Evolutionary conservation across 2,888 invertebrate genomes (phyloP).

Genomic region (Xylota segnis): DNA sequence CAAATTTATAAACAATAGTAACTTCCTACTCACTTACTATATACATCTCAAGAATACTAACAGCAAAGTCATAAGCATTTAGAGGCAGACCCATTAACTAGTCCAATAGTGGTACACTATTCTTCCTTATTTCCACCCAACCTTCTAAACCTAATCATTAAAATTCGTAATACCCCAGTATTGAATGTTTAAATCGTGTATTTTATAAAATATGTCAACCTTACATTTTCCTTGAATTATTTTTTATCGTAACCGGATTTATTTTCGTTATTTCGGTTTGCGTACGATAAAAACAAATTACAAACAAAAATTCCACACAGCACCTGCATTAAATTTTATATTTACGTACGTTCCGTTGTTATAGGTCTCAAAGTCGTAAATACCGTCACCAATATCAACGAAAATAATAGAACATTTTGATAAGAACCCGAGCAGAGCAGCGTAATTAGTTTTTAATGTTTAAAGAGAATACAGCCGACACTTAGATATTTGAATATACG

Average conservation of each 20-base stretch:
- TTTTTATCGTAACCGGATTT: neutral
- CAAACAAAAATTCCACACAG: slow-evolving; percentile 6
- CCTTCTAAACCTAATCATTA: too few species aligned
- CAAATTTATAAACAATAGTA: too few species aligned
- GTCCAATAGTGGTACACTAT: too few species aligned
- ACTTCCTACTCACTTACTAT: too few species aligned
- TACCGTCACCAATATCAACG: slow-evolving; percentile 19
- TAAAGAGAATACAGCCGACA: slow-evolving; percentile 34
- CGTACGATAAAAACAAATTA: slow-evolving; percentile 17
- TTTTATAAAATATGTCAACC: neutral
- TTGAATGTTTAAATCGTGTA: neutral
- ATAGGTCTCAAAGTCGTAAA: slow-evolving; percentile 29
- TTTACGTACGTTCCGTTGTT: slow-evolving; percentile 2
- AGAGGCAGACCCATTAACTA: too few species aligned
- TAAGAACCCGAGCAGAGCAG: slow-evolving; percentile 47
- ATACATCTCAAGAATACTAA: too few species aligned
- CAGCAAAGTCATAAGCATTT: too few species aligned
- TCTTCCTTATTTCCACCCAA: too few species aligned
- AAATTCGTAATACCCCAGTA: too few species aligned
- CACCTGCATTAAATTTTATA: slow-evolving; percentile 18
- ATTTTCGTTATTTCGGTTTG: slow-evolving; percentile 8
- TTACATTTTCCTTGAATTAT: neutral
- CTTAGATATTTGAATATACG: slow-evolving; percentile 56
- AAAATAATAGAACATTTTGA: slow-evolving; percentile 49
- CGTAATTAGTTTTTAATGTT: slow-evolving; percentile 72